phyloP scores from a whole-genome alignment of 2,113 vertebrate genomes.

The Rousettus leschenaultii region DNA sequence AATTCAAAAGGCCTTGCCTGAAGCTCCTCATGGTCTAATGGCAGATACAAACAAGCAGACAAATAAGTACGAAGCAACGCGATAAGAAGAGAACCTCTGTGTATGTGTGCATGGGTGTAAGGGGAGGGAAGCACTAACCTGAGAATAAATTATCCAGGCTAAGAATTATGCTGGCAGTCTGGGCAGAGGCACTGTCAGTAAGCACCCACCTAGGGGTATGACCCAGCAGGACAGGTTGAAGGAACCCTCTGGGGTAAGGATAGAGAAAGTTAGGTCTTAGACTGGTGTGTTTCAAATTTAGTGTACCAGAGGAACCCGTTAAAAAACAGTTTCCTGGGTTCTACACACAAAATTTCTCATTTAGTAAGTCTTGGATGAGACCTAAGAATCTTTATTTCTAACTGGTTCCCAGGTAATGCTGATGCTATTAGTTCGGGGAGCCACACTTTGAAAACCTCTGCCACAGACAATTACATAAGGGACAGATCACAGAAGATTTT shows the following conservation, averaged over 20 bases:
- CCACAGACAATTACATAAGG: neutral
- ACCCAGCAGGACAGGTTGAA: neutral
- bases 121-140: neutral
- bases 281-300: neutral
- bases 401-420: neutral
- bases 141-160: neutral
- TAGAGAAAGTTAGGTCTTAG: neutral
- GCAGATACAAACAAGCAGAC: neutral
- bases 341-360: neutral
- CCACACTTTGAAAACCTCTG: neutral
- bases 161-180: neutral
- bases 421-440: neutral
- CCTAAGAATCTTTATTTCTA: neutral
- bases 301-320: neutral
- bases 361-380: neutral
- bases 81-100: neutral
- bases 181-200: neutral
- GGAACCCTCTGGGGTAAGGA: neutral
- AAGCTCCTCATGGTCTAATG: neutral
- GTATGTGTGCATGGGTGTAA: neutral
- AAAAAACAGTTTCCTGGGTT: neutral
- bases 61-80: neutral
- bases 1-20: neutral
- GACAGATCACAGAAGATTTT: neutral
- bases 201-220: neutral